A percentile compares a stretch with the other conserved stretches of the same genome.
Evolutionary conservation across 2,797 vertebrate species (phyloP).

Genomic region (Anableps anableps): DNA sequence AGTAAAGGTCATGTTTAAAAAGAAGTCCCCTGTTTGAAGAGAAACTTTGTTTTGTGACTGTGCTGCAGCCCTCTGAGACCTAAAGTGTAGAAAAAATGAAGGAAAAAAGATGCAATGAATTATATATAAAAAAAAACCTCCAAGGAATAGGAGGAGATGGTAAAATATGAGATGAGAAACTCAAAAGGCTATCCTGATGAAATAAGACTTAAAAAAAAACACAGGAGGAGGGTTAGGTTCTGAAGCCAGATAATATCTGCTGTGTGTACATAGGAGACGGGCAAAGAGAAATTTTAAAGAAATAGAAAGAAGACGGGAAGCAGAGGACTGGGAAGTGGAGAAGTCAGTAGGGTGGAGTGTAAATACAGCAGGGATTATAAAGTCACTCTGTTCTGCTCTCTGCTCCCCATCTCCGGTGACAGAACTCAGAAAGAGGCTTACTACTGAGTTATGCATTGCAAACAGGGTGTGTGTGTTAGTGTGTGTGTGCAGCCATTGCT

Average conservation of each 20-base stretch:
- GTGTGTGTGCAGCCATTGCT: slow-evolving; percentile 39
- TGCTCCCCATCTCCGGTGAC: slow-evolving; percentile 75
- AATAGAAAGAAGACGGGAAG: slow-evolving; percentile 45
- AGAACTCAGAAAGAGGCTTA: slow-evolving; percentile 76
- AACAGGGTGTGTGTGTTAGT: slow-evolving; percentile 48
- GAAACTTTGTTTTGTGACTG: slow-evolving; percentile 34
- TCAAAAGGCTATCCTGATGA: slow-evolving; percentile 44
- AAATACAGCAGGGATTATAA: slow-evolving; percentile 79
- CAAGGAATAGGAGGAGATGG: slow-evolving; percentile 32
- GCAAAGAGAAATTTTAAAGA: slow-evolving; percentile 49
- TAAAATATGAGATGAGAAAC: slow-evolving; percentile 48
- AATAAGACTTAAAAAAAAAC: slow-evolving; percentile 39
- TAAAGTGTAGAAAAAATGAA: slow-evolving; percentile 27
- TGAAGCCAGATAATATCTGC: slow-evolving; percentile 55
- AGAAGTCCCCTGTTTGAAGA: slow-evolving; percentile 35
- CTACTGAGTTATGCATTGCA: slow-evolving; percentile 72
- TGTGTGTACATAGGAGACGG: slow-evolving; percentile 50
- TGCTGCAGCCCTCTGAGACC: slow-evolving; percentile 13
- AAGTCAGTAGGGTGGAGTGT: slow-evolving; percentile 70
- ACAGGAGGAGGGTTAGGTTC: slow-evolving; percentile 36
- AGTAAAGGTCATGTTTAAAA: slow-evolving; percentile 25
- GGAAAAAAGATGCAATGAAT: slow-evolving; percentile 21
- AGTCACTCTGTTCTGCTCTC: slow-evolving; percentile 78
- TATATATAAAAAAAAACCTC: slow-evolving; percentile 17
- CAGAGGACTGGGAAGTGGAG: slow-evolving; percentile 54